Evolutionary conservation across 2,113 vertebrate species (phyloP), one percentile per base, ranked within the genome.

Genomic region (Pelobates fuscus): DNA sequence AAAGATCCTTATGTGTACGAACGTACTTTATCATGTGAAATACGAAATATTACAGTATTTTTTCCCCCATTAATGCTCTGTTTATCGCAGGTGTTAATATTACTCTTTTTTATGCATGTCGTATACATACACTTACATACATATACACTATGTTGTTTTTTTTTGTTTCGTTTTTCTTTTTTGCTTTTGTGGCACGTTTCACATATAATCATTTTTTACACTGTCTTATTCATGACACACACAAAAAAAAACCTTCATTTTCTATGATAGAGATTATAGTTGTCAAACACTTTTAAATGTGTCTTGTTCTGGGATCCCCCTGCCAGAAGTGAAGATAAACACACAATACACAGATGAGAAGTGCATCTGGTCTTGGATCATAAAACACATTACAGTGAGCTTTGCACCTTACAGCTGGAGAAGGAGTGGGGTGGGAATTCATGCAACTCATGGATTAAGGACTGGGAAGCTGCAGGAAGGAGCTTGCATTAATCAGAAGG

Each of bases 341-440:
- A 75, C 15, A 37, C 52, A 84, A 73, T 14, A 29, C 62, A 0
- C 1, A 75, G 32, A 65, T 0, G 1, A 24, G 81, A 81, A 78
- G 74, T 15, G 79, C 69, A 46, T 72, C 68, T 67, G 64, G 58
- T 54, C 64, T 77, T 77, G 73, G 73, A 68, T 77, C 73, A 77
- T 77, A 77, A 67, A 77, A 20, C 2, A 80, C n/a, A 79, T 80
- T 84, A 64, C 71, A 84, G 84, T 80, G 46, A 77, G 54, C 80
- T 32, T 11, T 57, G 70, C 80, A 78, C 32, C 46, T 77, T 76
- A 77, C 81, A 73, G 66, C 3, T 27, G 81, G 70, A 58, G 0
- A 20, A 71, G 58, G 63, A 81, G 78, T 76, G 77, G 60, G 66
- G 24, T 77, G 68, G 52, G 26, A 29, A 68, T 77, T 32, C 58